phyloP scores from a whole-genome alignment of 1,140 invertebrate genomes.

The Manduca sexta region DNA sequence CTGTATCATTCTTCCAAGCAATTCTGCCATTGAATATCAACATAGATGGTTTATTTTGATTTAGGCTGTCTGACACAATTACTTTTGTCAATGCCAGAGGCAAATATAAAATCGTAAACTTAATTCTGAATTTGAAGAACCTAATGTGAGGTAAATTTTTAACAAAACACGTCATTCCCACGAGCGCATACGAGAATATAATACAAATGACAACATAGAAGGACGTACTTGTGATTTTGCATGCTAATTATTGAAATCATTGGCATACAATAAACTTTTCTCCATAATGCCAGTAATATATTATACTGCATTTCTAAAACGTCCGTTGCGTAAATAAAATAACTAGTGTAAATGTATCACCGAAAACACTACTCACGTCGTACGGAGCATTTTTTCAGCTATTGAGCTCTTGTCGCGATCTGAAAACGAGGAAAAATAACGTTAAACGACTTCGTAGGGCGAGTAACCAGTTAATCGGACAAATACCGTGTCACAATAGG shows the following conservation, averaged over 20 bases:
- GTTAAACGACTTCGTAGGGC: slow-evolving; percentile 6
- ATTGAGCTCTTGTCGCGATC: slow-evolving; percentile 60
- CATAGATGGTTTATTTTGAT: too few relatives aligned
- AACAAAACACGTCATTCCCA: too few relatives aligned
- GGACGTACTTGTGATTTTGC: background rate
- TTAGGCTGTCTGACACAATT: too few relatives aligned
- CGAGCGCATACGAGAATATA: too few relatives aligned
- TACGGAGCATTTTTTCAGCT: slow-evolving; percentile 64
- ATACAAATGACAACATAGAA: too few relatives aligned
- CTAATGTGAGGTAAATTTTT: too few relatives aligned
- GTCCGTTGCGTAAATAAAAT: background rate
- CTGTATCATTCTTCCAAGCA: too few relatives aligned
- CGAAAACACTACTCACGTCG: slow-evolving; percentile 51
- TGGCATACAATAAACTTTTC: slow-evolving; percentile 8
- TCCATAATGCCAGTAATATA: slow-evolving; percentile 1
- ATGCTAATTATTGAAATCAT: slow-evolving; percentile 10
- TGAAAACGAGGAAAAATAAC: slow-evolving; percentile 45
- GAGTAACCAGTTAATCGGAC: background rate
- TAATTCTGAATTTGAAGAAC: too few relatives aligned
- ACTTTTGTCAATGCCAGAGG: too few relatives aligned
- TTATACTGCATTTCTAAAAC: background rate
- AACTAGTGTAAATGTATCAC: slow-evolving; percentile 14
- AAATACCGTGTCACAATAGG: slow-evolving; percentile 18
- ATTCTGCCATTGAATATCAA: too few relatives aligned
- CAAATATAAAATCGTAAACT: too few relatives aligned